phyloP scores from a whole-genome alignment of 2,113 vertebrate species.

The Dasyurus viverrinus region DNA sequence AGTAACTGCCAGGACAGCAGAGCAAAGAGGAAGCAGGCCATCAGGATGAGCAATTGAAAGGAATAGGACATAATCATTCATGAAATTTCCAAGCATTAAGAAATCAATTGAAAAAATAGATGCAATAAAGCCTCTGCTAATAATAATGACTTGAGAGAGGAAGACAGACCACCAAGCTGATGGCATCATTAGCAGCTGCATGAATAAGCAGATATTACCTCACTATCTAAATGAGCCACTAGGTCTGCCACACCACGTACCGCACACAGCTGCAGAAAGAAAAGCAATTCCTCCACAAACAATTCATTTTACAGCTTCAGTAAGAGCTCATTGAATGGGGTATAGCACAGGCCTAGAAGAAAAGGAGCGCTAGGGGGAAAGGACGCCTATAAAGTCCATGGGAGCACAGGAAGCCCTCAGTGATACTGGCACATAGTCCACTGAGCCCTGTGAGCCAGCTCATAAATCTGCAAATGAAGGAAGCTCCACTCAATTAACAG shows the following conservation, averaged over 20 bases:
- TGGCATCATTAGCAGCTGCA: background rate
- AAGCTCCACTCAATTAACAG: background rate
- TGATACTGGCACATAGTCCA: background rate
- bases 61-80: background rate
- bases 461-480: background rate
- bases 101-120: background rate
- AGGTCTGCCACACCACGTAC: background rate
- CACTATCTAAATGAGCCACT: background rate
- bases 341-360: background rate
- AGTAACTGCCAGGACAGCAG: background rate
- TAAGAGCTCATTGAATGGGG: background rate
- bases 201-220: background rate
- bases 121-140: background rate
- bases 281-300: background rate
- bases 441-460: background rate
- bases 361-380: background rate
- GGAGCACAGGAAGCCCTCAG: background rate
- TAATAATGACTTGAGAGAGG: background rate
- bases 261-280: conserved; percentile 24
- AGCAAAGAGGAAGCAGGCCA: background rate
- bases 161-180: background rate
- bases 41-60: background rate
- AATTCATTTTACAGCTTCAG: background rate
- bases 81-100: background rate
- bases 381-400: background rate